Evolutionary conservation across 2,888 invertebrate genomes (phyloP).

Genomic region (Metellina segmentata): DNA sequence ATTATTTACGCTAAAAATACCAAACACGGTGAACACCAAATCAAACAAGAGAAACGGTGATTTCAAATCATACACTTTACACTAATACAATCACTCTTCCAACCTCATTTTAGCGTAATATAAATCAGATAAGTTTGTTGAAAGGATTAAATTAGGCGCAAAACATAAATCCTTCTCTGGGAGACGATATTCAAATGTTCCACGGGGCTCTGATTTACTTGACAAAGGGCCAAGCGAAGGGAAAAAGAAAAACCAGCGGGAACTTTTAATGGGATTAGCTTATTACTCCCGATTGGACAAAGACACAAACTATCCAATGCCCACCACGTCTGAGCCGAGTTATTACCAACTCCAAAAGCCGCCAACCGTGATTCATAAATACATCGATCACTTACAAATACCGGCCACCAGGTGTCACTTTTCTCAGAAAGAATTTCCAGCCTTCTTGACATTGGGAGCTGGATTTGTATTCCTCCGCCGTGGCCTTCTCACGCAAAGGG

Average conservation of each 20-base stretch:
- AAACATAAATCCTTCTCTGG: neutral
- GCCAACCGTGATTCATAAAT: slow-evolving; percentile 64
- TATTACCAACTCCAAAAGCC: slow-evolving; percentile 44
- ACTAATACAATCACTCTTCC: neutral
- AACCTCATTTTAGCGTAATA: neutral
- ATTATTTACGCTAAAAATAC: too few species aligned
- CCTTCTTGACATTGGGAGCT: slow-evolving; percentile 60
- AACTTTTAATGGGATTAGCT: slow-evolving; percentile 16
- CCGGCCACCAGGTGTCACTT: slow-evolving; percentile 64
- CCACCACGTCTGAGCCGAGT: slow-evolving; percentile 33
- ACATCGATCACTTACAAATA: slow-evolving; percentile 68
- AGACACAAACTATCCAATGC: slow-evolving; percentile 27
- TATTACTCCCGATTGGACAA: slow-evolving; percentile 40
- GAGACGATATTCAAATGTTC: neutral
- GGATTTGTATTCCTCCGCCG: slow-evolving; percentile 68
- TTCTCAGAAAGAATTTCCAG: slow-evolving; percentile 58
- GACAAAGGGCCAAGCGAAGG: slow-evolving; percentile 3
- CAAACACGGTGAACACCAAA: neutral
- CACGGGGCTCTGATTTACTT: neutral
- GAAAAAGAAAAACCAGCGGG: neutral
- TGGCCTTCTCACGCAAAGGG: slow-evolving; percentile 58
- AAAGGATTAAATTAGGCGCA: neutral
- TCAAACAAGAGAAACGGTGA: neutral
- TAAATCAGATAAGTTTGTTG: neutral
- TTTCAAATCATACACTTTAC: neutral